These are phyloP conservation scores for Laothoe populi DNA, from an alignment of 2,888 invertebrate species.

Conservation along the genomic window DNA sequence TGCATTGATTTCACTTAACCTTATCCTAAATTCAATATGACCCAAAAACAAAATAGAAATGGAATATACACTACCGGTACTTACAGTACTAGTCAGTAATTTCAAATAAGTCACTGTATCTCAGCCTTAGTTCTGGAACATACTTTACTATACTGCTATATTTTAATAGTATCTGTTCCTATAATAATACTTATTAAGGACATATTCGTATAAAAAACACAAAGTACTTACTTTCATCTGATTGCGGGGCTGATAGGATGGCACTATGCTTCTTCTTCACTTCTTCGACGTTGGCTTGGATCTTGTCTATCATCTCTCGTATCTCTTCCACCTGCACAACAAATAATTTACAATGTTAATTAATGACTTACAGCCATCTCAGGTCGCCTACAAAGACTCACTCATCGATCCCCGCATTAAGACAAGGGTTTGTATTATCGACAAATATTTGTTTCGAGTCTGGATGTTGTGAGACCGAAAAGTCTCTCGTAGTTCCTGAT, in stretches of 20 bases:
- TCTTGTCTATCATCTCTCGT: slow-evolving; percentile 99
- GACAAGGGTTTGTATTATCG: too few relatives aligned
- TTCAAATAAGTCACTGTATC: neutral
- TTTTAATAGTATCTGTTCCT: neutral
- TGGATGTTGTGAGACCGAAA: too few relatives aligned
- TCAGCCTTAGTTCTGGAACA: neutral
- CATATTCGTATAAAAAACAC: neutral
- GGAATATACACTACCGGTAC: too few relatives aligned
- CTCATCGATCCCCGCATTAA: too few relatives aligned
- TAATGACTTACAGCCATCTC: neutral
- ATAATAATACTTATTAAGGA: too few relatives aligned
- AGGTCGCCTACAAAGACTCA: neutral
- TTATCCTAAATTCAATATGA: too few relatives aligned
- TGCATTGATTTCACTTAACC: too few relatives aligned
- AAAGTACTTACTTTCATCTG: slow-evolving; percentile 98
- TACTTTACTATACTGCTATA: neutral
- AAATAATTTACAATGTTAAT: slow-evolving; percentile 26
- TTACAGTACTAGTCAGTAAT: too few relatives aligned
- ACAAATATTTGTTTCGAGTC: too few relatives aligned
- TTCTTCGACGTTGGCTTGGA: slow-evolving; percentile 99
- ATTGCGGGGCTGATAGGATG: slow-evolving; percentile 98
- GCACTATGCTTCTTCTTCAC: slow-evolving; percentile 99
- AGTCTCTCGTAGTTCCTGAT: too few relatives aligned
- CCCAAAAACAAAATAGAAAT: too few relatives aligned
- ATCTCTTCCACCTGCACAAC: slow-evolving; percentile 97